Percentiles rank a stretch among this genome's conserved stretches.
Evolutionary conservation across 2,113 vertebrate genomes (phyloP).

Genomic region (Isichthys henryi): DNA sequence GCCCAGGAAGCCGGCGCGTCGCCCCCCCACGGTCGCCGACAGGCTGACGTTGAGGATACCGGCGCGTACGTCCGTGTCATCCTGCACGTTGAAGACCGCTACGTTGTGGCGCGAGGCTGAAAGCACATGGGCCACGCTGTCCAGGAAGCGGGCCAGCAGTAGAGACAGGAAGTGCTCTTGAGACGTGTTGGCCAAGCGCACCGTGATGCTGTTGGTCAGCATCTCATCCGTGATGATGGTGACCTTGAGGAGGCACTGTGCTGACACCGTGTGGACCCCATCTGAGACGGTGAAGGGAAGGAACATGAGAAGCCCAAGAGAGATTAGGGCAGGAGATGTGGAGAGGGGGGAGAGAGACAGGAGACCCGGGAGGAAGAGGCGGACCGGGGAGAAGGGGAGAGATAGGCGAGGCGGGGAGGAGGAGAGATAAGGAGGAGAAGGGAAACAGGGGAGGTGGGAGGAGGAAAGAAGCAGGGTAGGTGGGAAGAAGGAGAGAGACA

Average conservation of each 20-base stretch:
- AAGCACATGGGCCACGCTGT: slow-evolving; percentile 80
- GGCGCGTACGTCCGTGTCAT: slow-evolving; percentile 79
- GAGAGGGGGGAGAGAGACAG: neutral
- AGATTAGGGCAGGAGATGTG: neutral
- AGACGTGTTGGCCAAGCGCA: slow-evolving; percentile 85
- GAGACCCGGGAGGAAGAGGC: neutral
- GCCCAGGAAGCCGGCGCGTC: slow-evolving; percentile 58
- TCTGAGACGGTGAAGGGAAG: slow-evolving; percentile 52
- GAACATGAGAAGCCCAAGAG: neutral
- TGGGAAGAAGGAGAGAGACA: neutral
- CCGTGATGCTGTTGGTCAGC: slow-evolving; percentile 92
- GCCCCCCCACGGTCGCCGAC: slow-evolving; percentile 55
- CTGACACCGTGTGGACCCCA: slow-evolving; percentile 77
- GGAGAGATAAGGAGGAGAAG: neutral
- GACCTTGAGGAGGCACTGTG: slow-evolving; percentile 85
- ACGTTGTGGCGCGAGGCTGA: slow-evolving; percentile 72
- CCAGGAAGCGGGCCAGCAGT: slow-evolving; percentile 78
- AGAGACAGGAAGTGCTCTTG: slow-evolving; percentile 89
- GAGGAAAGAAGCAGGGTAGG: neutral
- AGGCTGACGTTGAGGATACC: slow-evolving; percentile 92
- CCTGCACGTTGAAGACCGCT: slow-evolving; percentile 86
- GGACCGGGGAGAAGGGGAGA: neutral
- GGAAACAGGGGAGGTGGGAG: neutral
- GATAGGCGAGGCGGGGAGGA: neutral
- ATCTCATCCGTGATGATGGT: slow-evolving; percentile 93